Evolutionary conservation across 2,113 vertebrate species (phyloP), one percentile per base, ranked within the genome.

Genomic region (Nothobranchius furzeri): DNA sequence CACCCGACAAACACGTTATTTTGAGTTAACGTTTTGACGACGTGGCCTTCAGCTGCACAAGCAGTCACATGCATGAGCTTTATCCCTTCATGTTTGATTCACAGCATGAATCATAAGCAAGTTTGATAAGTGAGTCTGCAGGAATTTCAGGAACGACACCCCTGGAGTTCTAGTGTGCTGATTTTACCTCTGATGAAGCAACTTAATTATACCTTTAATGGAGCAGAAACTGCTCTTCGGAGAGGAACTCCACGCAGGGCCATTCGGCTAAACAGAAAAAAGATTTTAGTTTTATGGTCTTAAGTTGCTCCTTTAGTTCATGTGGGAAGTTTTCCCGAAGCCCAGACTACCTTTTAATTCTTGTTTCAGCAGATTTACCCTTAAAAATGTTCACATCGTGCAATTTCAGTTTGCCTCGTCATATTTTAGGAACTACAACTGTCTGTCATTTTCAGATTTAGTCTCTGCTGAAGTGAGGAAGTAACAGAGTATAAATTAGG

Each of bases 171-270:
- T 40, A 56, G 51, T 15, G 17, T 7, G 36, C 70, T 79, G 20
- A 12, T 64, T 70, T 13, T 0, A 49, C 60, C 58, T 69, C 64
- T 37, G 60, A 73, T 60, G 71, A 72, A 66, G 56, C 25, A 1
- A 20, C 47, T 73, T 13, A 68, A 75, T 79, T 49, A 70, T 47
- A 37, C 45, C 9, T 68, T 77, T 77, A 64, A 85, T 70, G 57
- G 49, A 43, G 48, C 20, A 59, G 45, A 71, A 76, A 84, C 25
- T 46, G 24, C 66, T 60, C 60, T 65, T 60, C 12, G 47, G 64
- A 66, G 66, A 68, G 48, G 15, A 70, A 75, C 67, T 80, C 71
- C 55, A 30, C 11, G 24, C n/a, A 59, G 68, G 46, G 12, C 7
- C 50, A n/a, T 72, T 64, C 11, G 37, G 15, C 25, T 37, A 7